Base-by-base conservation (phyloP, 2,888 invertebrate species). In the Nymphalis polychloros region DNA sequence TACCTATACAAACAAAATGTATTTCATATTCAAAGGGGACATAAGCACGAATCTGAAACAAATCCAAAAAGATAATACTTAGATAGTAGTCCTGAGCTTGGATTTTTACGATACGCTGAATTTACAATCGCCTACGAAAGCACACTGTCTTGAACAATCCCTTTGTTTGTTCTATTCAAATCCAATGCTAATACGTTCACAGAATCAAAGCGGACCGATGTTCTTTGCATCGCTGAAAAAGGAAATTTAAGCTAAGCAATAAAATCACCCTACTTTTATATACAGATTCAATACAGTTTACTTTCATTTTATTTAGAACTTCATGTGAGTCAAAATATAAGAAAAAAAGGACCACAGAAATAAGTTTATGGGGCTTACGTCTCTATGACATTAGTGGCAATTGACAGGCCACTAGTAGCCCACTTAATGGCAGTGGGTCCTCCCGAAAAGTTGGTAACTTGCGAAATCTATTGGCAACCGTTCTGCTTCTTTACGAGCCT, bases 151-250 rank as follows among this genome's bases (percentile, higher is more conserved):
- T 82, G 88, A 89, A 82, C 88, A 90, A 90, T 89, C 90, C 92
- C 89, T 90, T 92, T 91, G 90, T 91, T 91, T 91, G 92, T 92
- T 87, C 90, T 90, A 92, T 92, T 92, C 92, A 92, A 92, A 92
- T 92, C 82, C 86, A 86, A 91, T 91, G 90, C 90, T 90, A 92
- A 90, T 90, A 90, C 89, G 88, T 89, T 88, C 83, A 85, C 84
- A 81, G 89, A 90, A 91, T 90, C 90, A 89, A 89, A 90, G 88
- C 85, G 85, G 86, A 84, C 87, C 86, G 85, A 87, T 89, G 84
- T 84, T 85, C 86, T 88, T 88, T 87, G 86, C 86, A 81, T 82
- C 79, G 80, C 78, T 79, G 82, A 80, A 84, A 87, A 84, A 82
- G 84, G 81, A 88, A 87, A 87, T 86, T 86, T 84, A 81, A 84